Percentiles rank a stretch among this genome's conserved stretches.
Evolutionary conservation across 1,140 invertebrate species (phyloP).

Genomic region (Bursaphelenchus mucronatus): DNA sequence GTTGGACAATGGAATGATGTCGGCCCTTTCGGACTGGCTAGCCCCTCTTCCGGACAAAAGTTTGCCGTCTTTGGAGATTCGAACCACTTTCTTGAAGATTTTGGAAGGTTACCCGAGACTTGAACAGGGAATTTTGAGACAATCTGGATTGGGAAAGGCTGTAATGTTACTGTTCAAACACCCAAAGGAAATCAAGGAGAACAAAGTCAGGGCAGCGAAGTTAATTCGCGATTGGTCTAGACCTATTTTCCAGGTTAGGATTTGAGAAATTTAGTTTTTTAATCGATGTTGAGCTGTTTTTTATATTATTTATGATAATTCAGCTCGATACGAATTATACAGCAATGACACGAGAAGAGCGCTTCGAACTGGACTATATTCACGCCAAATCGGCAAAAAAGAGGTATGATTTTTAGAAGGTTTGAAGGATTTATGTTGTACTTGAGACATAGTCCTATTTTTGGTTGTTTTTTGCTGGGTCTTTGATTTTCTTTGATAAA

Average conservation of each 20-base stretch:
- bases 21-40: slow-evolving; percentile 63
- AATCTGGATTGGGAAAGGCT: slow-evolving; percentile 83
- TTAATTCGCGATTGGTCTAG: slow-evolving; percentile 72
- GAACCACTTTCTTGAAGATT: slow-evolving; percentile 80
- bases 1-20: slow-evolving; percentile 57
- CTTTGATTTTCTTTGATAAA: too few species aligned
- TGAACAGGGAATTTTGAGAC: slow-evolving; percentile 72
- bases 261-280: neutral
- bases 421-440: too few species aligned
- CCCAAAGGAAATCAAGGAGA: slow-evolving; percentile 89
- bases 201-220: slow-evolving; percentile 80
- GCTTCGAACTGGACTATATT: slow-evolving; percentile 82
- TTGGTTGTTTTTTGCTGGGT: too few species aligned
- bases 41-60: slow-evolving; percentile 94
- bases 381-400: slow-evolving; percentile 62
- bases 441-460: too few species aligned
- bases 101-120: slow-evolving; percentile 46
- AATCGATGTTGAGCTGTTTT: slow-evolving; percentile 9
- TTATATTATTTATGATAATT: neutral
- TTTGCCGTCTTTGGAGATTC: slow-evolving; percentile 76
- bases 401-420: too few species aligned
- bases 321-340: slow-evolving; percentile 76
- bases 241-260: slow-evolving; percentile 54
- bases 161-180: slow-evolving; percentile 99
- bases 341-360: slow-evolving; percentile 70